Base-by-base conservation (phyloP, 2,888 invertebrate species). In the Camptogramma bilineatum region DNA sequence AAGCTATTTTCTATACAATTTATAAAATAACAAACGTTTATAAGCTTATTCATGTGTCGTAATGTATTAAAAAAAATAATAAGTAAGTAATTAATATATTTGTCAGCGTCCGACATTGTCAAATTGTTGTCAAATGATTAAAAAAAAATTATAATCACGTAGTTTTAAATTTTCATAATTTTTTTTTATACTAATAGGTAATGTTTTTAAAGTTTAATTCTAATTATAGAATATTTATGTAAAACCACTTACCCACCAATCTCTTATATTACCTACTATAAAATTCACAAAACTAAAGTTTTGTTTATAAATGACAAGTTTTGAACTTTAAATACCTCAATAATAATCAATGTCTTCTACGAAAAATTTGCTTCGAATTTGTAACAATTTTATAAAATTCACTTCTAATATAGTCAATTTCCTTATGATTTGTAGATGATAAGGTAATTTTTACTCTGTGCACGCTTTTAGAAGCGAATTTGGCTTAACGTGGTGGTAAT, bases 371-470 rank as follows among this genome's bases (percentile, higher is more conserved):
- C 17, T 17, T 44, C 4, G 16, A 9, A 8, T 5, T 16, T 42
- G 39, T 10, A 16, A 42, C 16, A 16, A 42, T 16, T 16, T 8
- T 44, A 39, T 8, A 28, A 28, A 8, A 4, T 13, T 39, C 34
- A 13, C 34, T 44, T 44, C 0, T 1, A 44, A 7, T 16, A 4
- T 0, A 44, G 44, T 9, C 39, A 17, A 44, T 16, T 42, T 16
- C 8, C 7, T 44, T 8, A 2, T 17, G 16, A 44, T 16, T 44
- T 44, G 16, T 44, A 44, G 44, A 8, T 34, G 34, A 34, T 44
- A 44, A 44, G 17, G 44, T 56, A 17, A 31, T 21, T 51, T 31
- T 17, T 8, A 53, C 21, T 53, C 34, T 48, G 8, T 10, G 18
- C 47, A 56, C 16, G 18, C 17, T 1, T n/a, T 55, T 47, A 47